A percentile compares a stretch with the other conserved stretches of the same genome.
Conservation (phyloP, 2,113 vertebrate genomes). For the Lipophrys pholis region DNA sequence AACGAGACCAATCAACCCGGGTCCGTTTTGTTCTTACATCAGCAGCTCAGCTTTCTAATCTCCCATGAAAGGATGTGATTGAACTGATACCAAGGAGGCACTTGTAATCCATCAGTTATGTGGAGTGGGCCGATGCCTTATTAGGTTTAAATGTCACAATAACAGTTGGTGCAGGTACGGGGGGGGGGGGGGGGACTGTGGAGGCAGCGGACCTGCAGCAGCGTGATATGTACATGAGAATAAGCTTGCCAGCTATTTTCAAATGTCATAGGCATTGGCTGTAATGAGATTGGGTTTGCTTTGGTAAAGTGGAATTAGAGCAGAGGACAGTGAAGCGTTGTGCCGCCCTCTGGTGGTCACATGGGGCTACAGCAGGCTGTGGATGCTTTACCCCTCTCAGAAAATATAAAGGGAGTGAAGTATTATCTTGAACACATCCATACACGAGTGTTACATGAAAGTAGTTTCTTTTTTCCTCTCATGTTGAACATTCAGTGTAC, state of each 20-base stretch:
- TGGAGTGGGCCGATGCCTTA: constrained; percentile 20
- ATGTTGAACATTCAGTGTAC: too few species aligned
- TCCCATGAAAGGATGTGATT: constrained; percentile 35
- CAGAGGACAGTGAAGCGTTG: not conserved
- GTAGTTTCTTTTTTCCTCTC: not conserved
- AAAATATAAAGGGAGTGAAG: too few species aligned
- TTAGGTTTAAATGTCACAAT: constrained; percentile 50
- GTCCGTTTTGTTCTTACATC: constrained; percentile 27
- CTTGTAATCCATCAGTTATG: constrained; percentile 42
- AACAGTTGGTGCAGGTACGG: constrained; percentile 11
- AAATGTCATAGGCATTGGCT: constrained; percentile 66
- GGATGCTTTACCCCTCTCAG: too few species aligned
- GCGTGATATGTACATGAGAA: constrained; percentile 25
- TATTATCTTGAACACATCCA: not conserved
- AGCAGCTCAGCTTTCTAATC: constrained; percentile 40
- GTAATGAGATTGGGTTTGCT: constrained; percentile 62
- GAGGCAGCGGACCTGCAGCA: not conserved
- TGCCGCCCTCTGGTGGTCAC: constrained; percentile 58
- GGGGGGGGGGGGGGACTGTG: not conserved
- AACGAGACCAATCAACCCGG: constrained; percentile 15
- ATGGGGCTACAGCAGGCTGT: not conserved
- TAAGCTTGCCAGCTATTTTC: constrained; percentile 43
- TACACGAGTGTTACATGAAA: not conserved
- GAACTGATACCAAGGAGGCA: constrained; percentile 32
- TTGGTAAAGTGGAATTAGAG: constrained; percentile 20